Percentiles rank a stretch among this genome's conserved stretches.
phyloP scores from a whole-genome alignment of 2,888 invertebrate genomes.

The Neocrepidodera transversa region DNA sequence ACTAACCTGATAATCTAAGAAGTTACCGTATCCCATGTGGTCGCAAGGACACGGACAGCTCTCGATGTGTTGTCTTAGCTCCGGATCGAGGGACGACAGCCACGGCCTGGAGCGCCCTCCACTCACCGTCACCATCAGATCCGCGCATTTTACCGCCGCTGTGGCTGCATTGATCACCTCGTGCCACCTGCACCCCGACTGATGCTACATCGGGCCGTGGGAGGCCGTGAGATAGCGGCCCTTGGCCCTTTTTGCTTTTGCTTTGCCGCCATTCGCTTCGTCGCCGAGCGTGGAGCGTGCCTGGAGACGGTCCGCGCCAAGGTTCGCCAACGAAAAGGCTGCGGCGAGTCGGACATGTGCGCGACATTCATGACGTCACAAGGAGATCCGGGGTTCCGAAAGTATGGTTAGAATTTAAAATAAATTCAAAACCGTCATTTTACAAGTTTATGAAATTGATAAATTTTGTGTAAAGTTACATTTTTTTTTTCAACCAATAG shows the following conservation, averaged over 20 bases:
- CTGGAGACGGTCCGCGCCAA: constrained; percentile 5
- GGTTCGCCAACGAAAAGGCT: neutral
- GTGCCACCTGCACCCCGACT: constrained; percentile 41
- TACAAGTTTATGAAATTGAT: too few relatives aligned
- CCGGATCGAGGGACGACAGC: constrained; percentile 69
- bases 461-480: too few relatives aligned
- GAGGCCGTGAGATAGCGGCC: neutral
- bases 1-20: constrained; percentile 85
- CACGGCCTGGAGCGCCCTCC: constrained; percentile 28
- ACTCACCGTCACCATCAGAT: constrained; percentile 29
- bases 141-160: constrained; percentile 27
- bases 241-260: neutral
- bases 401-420: too few relatives aligned
- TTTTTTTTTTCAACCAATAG: too few relatives aligned
- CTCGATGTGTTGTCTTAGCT: constrained; percentile 87
- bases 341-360: neutral
- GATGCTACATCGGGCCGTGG: constrained; percentile 15
- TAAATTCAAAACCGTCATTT: too few relatives aligned
- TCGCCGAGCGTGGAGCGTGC: neutral
- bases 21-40: constrained; percentile 93
- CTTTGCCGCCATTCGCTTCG: constrained; percentile 1
- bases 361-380: neutral
- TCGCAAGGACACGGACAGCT: constrained; percentile 90
- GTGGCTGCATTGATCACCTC: constrained; percentile 38
- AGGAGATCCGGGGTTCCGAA: too few relatives aligned